Conservation (phyloP, 2,113 vertebrate species). For the Ursus arctos region DNA sequence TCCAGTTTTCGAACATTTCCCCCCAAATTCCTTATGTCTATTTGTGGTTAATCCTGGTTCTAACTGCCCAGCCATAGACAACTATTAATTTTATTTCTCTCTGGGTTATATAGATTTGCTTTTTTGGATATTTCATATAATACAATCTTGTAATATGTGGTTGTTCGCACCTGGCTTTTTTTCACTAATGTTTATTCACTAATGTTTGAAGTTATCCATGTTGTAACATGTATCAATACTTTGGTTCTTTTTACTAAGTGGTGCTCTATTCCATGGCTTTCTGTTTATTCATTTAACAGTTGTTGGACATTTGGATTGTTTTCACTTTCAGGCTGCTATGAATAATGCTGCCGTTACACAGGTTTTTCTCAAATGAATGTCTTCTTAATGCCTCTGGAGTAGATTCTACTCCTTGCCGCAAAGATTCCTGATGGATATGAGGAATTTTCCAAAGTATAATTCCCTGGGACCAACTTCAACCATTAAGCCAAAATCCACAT, state of each 20-base stretch:
- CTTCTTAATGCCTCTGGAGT: neutral
- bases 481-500: neutral
- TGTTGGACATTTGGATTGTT: neutral
- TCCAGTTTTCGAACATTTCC: neutral
- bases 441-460: neutral
- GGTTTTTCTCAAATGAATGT: neutral
- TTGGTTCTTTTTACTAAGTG: neutral
- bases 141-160: neutral
- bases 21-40: neutral
- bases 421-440: neutral
- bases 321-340: neutral
- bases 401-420: neutral
- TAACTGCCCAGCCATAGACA: neutral
- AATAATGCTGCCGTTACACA: neutral
- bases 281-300: neutral
- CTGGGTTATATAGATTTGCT: neutral
- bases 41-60: neutral
- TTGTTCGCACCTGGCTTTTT: neutral
- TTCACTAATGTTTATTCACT: neutral
- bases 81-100: neutral
- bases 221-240: neutral
- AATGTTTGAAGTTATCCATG: neutral
- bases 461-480: neutral
- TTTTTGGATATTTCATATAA: conserved; percentile 6
- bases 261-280: neutral